Evolutionary conservation across 2,797 vertebrate species (phyloP), one percentile per base, ranked within the genome.

Genomic region (Menidia menidia): DNA sequence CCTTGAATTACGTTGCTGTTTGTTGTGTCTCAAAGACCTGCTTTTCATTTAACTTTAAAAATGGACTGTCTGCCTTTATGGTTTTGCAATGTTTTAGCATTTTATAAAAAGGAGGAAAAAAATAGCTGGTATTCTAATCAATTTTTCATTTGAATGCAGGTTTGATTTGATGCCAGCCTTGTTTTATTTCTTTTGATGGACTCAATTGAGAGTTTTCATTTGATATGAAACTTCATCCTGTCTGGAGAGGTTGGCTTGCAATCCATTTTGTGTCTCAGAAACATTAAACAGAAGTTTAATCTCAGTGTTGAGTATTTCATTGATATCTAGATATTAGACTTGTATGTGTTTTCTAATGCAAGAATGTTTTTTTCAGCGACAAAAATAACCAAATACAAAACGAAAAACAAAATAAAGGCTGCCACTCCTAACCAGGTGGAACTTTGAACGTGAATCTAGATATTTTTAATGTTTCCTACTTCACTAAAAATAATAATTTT

Each of bases 11-110:
- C 68, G 70, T 89, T 87, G 87, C 86, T 92, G 91, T 89, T 93
- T 75, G 64, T 77, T 78, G 87, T 92, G 82, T 93, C 90, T 93
- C 79, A 84, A 82, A 89, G 77, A 93, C 92, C 94, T 94, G 93
- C 93, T 95, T 88, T 61, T 87, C 42, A 89, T 92, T 89, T 77
- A 90, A 91, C 81, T 76, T 89, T 78, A 43, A 82, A 76, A 67
- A 64, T 71, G 53, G 57, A 75, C 58, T 72, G 35, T 73, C 64
- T 85, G 72, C 71, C 66, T 87, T 85, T 54, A 50, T 64, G 74
- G 47, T 76, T 71, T 76, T 75, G 62, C 68, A 70, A 79, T 78
- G 44, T 60, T 52, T 64, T 35, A 68, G 48, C 63, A 39, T 87
- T 86, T 90, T 87, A 77, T 78, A 53, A 60, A 60, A 62, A 56